phyloP scores from a whole-genome alignment of 1,140 invertebrate species.

The Gryon sp. region DNA sequence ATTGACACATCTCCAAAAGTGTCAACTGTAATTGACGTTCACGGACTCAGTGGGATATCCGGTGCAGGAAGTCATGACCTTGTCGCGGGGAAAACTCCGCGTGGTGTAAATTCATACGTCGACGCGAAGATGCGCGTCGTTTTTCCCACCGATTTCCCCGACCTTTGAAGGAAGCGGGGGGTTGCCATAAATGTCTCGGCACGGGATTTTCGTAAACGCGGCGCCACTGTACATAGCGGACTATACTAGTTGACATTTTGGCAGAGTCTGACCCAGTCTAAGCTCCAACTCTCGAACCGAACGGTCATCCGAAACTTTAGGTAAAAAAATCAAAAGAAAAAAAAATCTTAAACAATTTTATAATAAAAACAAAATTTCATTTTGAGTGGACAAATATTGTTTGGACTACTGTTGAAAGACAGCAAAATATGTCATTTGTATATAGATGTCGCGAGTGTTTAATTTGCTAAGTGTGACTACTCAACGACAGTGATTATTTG shows the following conservation, averaged over 20 bases:
- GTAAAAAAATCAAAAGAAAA: constrained; percentile 68
- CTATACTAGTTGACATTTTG: constrained; percentile 79
- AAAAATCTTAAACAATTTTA: constrained; percentile 3
- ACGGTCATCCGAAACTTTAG: constrained; percentile 79
- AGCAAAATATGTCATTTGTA: background rate
- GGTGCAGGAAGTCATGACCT: constrained; percentile 55
- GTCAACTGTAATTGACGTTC: constrained; percentile 7
- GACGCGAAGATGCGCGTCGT: constrained; percentile 7
- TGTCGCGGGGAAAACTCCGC: constrained; percentile 29
- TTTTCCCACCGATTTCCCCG: constrained; percentile 58
- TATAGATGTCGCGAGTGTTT: constrained; percentile 38
- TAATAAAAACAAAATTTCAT: constrained; percentile 2
- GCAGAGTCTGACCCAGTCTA: constrained; percentile 76
- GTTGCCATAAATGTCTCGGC: constrained; percentile 78
- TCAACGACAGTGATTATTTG: constrained; percentile 14
- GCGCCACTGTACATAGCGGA: constrained; percentile 70
- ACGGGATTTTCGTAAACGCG: constrained; percentile 59
- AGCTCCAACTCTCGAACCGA: constrained; percentile 79
- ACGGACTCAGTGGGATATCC: constrained; percentile 30
- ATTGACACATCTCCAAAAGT: constrained; percentile 17
- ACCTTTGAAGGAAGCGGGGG: constrained; percentile 67
- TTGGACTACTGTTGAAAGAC: background rate
- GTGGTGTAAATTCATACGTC: constrained; percentile 56
- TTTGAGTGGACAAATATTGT: constrained; percentile 40
- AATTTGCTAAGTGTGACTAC: constrained; percentile 28